Conservation (phyloP, 92 coral and sea anemone genomes). For the Bergia sp. region DNA sequence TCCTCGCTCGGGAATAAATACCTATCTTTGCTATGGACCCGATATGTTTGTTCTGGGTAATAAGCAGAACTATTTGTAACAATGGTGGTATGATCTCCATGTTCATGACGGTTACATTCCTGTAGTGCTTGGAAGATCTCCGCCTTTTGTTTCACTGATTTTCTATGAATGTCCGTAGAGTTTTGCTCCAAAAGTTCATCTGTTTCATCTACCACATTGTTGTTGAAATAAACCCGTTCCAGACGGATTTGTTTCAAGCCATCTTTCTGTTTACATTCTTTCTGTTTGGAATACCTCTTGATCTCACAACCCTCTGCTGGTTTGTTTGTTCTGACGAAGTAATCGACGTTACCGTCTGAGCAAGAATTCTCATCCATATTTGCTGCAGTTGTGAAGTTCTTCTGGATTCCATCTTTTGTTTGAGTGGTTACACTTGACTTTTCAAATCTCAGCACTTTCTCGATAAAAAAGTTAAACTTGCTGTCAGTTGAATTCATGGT, state of each 20-base stretch:
- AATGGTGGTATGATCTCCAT: too few species aligned
- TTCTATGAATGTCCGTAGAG: neutral
- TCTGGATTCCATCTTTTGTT: neutral
- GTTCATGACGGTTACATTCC: neutral
- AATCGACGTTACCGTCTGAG: neutral
- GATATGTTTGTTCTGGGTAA: neutral
- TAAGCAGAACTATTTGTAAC: neutral
- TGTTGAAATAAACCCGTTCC: neutral
- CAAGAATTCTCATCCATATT: neutral
- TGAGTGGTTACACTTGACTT: neutral
- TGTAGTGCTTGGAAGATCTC: neutral
- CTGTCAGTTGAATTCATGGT: neutral
- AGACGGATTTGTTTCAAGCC: neutral
- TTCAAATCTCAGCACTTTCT: constrained; percentile 2
- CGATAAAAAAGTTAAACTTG: neutral
- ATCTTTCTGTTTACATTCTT: neutral
- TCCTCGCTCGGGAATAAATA: neutral
- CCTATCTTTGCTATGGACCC: neutral
- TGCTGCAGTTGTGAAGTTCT: neutral
- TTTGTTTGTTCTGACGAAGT: neutral
- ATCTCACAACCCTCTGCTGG: neutral
- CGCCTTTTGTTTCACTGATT: neutral
- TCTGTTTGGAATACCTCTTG: neutral
- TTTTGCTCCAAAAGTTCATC: neutral
- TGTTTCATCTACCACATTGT: neutral